Evolutionary conservation across 2,888 invertebrate species (phyloP), one percentile per base, ranked within the genome.

Genomic region (Ichneumon xanthorius): DNA sequence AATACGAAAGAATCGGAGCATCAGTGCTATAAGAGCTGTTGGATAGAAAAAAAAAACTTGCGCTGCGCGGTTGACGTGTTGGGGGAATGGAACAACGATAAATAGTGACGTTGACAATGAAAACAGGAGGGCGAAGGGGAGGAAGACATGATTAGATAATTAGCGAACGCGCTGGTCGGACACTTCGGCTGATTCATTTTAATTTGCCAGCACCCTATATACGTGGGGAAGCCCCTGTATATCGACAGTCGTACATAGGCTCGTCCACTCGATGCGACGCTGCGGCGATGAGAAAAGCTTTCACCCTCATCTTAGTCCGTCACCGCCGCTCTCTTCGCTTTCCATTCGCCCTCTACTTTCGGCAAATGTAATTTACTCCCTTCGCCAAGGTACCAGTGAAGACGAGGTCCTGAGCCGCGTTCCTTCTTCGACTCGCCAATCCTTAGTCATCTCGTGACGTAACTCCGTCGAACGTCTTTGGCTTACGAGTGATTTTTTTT

Each of bases 171-270:
- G 65, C 76, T 76, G 81, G 73, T 80, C 73, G 82, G 88, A 90
- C 88, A 88, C 88, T 88, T 86, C 77, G 82, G 86, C 88, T 90
- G 91, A 92, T 92, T 91, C 88, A 89, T 92, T 90, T 91, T 89
- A 89, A 91, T 91, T 89, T 87, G 88, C 83, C 14, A 9, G 33
- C 80, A 68, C 58, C 84, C 86, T 85, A 72, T 84, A 83, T 80
- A 86, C 86, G 86, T 70, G 72, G 75, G 75, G 65, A 40, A 55
- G 58, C 58, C 77, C 70, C 71, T 79, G 70, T 72, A 30, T 55
- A 85, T 86, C 79, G 88, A 87, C 85, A 87, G 82, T 82, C 87
- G 73, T 87, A 87, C 84, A 88, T 85, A 71, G 58, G n/a, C 80
- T 50, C 37, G 30, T 16, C 37, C 14, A 33, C 45, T 63, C 65